These are phyloP conservation scores for Diloba caeruleocephala DNA, from an alignment of 2,888 invertebrate species.

Conservation along the genomic window DNA sequence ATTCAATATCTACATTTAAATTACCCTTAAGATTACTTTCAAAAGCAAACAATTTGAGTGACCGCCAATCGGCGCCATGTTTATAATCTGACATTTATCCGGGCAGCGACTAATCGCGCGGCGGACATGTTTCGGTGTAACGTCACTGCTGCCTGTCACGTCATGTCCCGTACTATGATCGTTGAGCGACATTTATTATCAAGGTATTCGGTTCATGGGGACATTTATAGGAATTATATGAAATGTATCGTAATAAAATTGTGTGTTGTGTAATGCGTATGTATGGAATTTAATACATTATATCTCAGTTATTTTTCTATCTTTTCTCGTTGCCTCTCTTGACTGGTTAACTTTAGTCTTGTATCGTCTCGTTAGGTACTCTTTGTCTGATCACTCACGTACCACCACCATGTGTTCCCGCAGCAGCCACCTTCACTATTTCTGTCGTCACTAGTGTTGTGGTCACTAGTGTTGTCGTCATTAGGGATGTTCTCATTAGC, in stretches of 20 bases:
- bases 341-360: no score
- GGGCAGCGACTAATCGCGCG: conserved; percentile 28
- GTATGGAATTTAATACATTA: no score
- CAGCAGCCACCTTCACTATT: no score
- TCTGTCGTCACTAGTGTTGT: no score
- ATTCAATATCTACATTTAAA: conserved; percentile 12
- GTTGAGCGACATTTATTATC: conserved; percentile 24
- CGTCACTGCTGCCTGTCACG: conserved; percentile 34
- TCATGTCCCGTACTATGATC: conserved; percentile 14
- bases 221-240: conserved; percentile 1
- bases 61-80: conserved; percentile 34
- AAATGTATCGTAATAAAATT: conserved; percentile 3
- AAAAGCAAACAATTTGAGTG: conserved; percentile 42
- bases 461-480: no score
- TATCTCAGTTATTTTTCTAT: no score
- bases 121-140: conserved; percentile 39
- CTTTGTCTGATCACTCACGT: no score
- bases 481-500: no score
- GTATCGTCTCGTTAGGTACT: no score
- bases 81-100: conserved; percentile 48
- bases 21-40: conserved; percentile 25
- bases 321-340: no score
- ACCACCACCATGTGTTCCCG: no score
- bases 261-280: background rate
- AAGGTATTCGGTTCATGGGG: background rate